Evolutionary conservation across 2,888 invertebrate species (phyloP), one percentile per base, ranked within the genome.

Genomic region (Congeria kusceri): DNA sequence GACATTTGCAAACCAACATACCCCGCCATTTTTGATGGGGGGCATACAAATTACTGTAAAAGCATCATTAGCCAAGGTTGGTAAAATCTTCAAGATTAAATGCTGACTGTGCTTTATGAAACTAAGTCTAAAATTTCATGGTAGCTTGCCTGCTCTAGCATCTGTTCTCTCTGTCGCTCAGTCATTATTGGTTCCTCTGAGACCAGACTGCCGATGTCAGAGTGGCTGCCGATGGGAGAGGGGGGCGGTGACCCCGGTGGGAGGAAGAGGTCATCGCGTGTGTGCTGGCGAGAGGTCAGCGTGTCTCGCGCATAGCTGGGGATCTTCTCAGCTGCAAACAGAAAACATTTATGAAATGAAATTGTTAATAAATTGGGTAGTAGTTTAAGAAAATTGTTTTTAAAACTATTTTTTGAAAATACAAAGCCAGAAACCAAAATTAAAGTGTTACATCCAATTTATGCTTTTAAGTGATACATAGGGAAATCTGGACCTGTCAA

Each of bases 301-400:
- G 92, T 92, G 28, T 90, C 90, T 46, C 88, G 76, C 4, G 91
- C 90, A 83, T 92, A 92, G 62, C 86, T 86, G 18, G 92, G 92
- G 7, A 90, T 73, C 53, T 84, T 80, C 32, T 90, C 87, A 62
- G 79, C 92, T 92, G 66, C 13, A 73, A 75, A 44, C 11, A 23
- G 29, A 13, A 32, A 46, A 20, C 25, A 25, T 53, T 2, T 23
- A 1, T 53, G 20, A 18, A 15, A 53, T 25, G 25, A 18, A 13
- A 53, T 49, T 49, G 20, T 49, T 49, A 44, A 20, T 20, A 49
- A 49, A 49, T 49, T 49, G 4, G 18, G 49, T 20, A 49, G n/a
- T 53, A 9, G n/a, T 53, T 53, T 15, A 2, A 25, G n/a, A 53
- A 53, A 15, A n/a, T 2, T 1, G n/a, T 53, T 5, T 9, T 53